Conservation (phyloP, 2,888 invertebrate genomes). For the Baronia brevicornis region DNA sequence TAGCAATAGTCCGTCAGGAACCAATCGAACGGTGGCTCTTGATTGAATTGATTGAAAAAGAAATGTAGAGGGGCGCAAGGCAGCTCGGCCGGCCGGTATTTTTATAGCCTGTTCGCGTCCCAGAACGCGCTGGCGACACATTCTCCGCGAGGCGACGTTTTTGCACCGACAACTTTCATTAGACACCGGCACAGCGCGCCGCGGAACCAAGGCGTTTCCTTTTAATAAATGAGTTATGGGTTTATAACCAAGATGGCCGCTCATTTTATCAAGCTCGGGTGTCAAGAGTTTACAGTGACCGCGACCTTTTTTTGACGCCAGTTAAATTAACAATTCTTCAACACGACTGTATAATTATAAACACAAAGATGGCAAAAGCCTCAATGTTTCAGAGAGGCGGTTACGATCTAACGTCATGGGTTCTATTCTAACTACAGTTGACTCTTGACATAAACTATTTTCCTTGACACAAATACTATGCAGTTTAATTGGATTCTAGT, state of each 20-base stretch:
- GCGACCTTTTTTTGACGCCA: constrained; percentile 19
- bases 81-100: constrained; percentile 54
- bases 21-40: constrained; percentile 57
- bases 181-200: constrained; percentile 62
- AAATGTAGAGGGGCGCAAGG: constrained; percentile 50
- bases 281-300: constrained; percentile 51
- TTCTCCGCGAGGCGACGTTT: constrained; percentile 66
- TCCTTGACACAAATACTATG: too few relatives aligned
- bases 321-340: not conserved
- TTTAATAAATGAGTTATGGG: constrained; percentile 71
- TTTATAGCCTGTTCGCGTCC: constrained; percentile 70
- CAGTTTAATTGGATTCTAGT: too few relatives aligned
- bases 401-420: too few relatives aligned
- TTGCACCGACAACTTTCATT: constrained; percentile 70
- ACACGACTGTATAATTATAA: constrained; percentile 5
- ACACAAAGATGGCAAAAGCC: too few relatives aligned
- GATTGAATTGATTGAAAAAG: constrained; percentile 72
- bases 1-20: constrained; percentile 44
- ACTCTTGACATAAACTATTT: too few relatives aligned
- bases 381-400: too few relatives aligned
- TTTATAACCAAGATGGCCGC: constrained; percentile 65
- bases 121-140: constrained; percentile 70
- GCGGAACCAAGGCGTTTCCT: constrained; percentile 59
- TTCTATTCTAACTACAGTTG: too few relatives aligned
- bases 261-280: constrained; percentile 44